Conservation (phyloP, 2,888 invertebrate genomes). For the Disparrhopalites patrizii region DNA sequence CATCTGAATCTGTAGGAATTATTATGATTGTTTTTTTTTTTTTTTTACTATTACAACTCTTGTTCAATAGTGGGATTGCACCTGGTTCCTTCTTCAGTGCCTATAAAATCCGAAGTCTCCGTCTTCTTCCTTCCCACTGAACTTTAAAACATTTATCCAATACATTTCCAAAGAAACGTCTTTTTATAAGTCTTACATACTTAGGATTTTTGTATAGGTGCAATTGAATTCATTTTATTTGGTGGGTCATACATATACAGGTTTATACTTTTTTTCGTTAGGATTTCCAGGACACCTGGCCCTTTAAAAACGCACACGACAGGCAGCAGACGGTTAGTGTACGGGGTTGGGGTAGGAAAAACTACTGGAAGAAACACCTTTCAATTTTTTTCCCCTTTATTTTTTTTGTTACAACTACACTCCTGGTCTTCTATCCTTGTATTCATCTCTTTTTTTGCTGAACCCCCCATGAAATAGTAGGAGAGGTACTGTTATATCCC, state of each 20-base stretch:
- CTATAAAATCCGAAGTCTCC: too few relatives aligned
- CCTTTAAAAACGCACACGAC: slow-evolving; percentile 32
- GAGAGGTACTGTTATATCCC: slow-evolving; percentile 1
- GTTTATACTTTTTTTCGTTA: slow-evolving; percentile 8
- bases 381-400: slow-evolving; percentile 16
- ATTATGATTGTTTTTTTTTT: too few relatives aligned
- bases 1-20: slow-evolving; percentile 7
- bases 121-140: not conserved
- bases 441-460: not conserved
- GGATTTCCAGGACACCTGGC: slow-evolving; percentile 30
- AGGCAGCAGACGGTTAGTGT: slow-evolving; percentile 30
- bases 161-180: too few relatives aligned
- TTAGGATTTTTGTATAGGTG: slow-evolving; percentile 17
- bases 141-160: not conserved
- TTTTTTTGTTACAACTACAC: not conserved
- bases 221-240: slow-evolving; percentile 11
- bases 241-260: not conserved
- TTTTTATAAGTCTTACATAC: not conserved
- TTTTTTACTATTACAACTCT: not conserved
- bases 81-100: slow-evolving; percentile 16
- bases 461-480: not conserved
- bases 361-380: slow-evolving; percentile 25
- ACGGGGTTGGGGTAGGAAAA: slow-evolving; percentile 19
- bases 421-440: not conserved
- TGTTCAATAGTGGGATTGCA: slow-evolving; percentile 26